phyloP scores from a whole-genome alignment of 2,888 invertebrate genomes.

The Ephialtes manifestator region DNA sequence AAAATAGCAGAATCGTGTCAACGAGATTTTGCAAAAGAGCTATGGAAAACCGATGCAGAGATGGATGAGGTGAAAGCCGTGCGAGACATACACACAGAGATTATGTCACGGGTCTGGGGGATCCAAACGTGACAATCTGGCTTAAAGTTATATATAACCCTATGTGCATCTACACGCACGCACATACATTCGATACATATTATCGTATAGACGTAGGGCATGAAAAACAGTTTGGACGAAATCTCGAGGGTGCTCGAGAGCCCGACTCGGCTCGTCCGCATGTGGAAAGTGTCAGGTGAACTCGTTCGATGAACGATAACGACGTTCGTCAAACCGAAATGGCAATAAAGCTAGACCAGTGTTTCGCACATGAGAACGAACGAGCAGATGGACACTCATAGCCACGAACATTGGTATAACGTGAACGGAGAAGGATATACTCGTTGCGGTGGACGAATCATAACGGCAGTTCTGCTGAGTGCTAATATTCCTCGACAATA shows the following conservation, averaged over 20 bases:
- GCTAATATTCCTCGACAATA: constrained; percentile 11
- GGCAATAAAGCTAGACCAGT: constrained; percentile 40
- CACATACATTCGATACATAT: background rate
- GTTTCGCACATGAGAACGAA: constrained; percentile 1
- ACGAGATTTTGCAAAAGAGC: constrained; percentile 62
- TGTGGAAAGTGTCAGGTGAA: background rate
- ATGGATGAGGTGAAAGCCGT: constrained; percentile 43
- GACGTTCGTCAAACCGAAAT: constrained; percentile 51
- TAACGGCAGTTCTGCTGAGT: background rate
- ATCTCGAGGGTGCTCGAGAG: constrained; percentile 41
- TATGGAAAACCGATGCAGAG: constrained; percentile 62
- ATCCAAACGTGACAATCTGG: constrained; percentile 20
- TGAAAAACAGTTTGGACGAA: constrained; percentile 21
- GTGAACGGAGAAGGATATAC: background rate
- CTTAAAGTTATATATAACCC: background rate
- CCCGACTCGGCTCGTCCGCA: background rate
- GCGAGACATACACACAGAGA: constrained; percentile 5
- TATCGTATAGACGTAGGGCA: background rate
- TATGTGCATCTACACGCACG: background rate
- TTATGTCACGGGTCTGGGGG: constrained; percentile 20
- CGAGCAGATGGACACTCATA: constrained; percentile 17
- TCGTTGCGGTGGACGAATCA: background rate
- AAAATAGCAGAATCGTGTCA: constrained; percentile 67
- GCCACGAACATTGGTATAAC: background rate
- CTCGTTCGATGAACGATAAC: constrained; percentile 34